phyloP scores from a whole-genome alignment of 2,113 vertebrate species.

The Antidorcas marsupialis region DNA sequence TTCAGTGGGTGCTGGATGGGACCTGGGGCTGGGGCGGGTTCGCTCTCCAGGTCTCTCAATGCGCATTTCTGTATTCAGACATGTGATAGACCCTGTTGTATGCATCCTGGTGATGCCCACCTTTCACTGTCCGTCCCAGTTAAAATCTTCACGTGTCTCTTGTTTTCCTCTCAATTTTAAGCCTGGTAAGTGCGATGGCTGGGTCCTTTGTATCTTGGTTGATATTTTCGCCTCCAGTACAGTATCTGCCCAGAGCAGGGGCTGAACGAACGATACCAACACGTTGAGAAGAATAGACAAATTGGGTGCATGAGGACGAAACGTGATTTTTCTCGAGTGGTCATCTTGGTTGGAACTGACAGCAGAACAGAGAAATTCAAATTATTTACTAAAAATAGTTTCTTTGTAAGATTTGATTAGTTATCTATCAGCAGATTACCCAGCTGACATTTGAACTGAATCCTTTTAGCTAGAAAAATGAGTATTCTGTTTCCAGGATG shows the following conservation, averaged over 20 bases:
- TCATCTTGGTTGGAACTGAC: neutral
- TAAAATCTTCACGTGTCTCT: neutral
- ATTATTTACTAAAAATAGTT: neutral
- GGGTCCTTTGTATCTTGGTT: fast-evolving
- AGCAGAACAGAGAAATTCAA: neutral
- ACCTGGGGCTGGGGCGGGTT: fast-evolving
- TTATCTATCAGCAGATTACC: neutral
- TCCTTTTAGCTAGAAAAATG: neutral
- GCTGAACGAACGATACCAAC: fast-evolving
- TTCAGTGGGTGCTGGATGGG: fast-evolving
- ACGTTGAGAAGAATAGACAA: fast-evolving
- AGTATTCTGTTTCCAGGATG: neutral
- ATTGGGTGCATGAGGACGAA: neutral
- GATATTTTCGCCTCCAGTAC: neutral
- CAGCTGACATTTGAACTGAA: neutral
- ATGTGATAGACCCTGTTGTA: fast-evolving
- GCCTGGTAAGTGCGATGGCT: neutral
- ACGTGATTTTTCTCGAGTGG: neutral
- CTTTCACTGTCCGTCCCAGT: neutral
- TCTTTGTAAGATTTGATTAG: neutral
- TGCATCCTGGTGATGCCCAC: neutral
- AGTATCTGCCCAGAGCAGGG: neutral
- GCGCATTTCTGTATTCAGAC: fast-evolving
- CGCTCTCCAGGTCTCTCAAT: fast-evolving
- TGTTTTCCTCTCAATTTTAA: neutral